These are phyloP conservation scores for Synodontis membranacea DNA, from an alignment of 2,113 vertebrate species.

Conservation along the genomic window DNA sequence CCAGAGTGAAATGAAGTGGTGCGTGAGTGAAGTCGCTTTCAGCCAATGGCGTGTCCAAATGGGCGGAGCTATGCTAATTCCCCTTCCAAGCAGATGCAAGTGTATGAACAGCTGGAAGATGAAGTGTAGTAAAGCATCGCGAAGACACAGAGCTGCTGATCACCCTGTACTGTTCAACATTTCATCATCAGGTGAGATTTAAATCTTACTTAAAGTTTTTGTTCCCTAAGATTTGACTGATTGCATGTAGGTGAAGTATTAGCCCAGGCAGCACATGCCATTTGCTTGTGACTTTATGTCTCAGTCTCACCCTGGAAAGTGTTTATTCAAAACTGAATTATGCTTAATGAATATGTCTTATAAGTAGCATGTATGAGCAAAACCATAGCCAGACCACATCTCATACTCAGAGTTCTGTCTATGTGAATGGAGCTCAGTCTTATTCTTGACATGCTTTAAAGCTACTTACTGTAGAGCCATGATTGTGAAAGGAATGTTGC, in stretches of 20 bases:
- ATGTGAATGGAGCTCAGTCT: background rate
- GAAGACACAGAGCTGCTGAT: background rate
- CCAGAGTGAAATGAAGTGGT: slow-evolving; percentile 8
- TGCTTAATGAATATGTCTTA: background rate
- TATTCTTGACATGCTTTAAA: background rate
- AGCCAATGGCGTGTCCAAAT: slow-evolving; percentile 60
- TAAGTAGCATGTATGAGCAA: background rate
- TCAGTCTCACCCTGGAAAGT: background rate
- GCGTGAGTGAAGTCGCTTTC: slow-evolving; percentile 25
- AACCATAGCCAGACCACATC: background rate
- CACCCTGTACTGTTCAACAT: background rate
- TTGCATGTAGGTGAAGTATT: background rate
- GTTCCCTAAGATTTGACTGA: background rate
- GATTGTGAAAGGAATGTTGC: background rate
- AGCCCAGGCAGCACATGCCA: background rate
- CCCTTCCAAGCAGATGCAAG: slow-evolving; percentile 17
- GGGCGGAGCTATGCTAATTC: slow-evolving; percentile 57
- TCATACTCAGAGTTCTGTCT: background rate
- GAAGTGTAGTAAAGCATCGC: slow-evolving; percentile 57
- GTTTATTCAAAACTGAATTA: background rate
- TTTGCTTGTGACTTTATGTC: background rate
- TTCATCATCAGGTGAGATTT: slow-evolving; percentile 27
- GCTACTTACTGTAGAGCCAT: background rate
- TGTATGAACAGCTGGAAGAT: slow-evolving; percentile 56
- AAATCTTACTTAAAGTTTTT: background rate